A percentile compares a stretch with the other conserved stretches of the same genome.
Conservation (phyloP, 2,888 invertebrate genomes). For the Abscondita cerata region DNA sequence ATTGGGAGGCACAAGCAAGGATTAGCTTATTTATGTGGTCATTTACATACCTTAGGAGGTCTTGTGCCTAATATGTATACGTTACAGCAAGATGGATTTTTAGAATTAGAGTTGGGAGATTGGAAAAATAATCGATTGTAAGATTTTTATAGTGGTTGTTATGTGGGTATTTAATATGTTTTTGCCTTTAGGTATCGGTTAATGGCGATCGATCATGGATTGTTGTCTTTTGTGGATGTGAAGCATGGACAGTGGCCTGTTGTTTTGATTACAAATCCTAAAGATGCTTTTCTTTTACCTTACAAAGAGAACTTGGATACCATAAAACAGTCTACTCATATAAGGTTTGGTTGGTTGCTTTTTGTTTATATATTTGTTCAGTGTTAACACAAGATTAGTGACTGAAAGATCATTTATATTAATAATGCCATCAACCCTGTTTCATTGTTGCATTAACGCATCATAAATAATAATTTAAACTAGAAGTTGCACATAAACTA, state of each 20-base stretch:
- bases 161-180: not conserved
- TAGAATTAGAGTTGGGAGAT: slow-evolving; percentile 90
- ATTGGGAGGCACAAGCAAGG: slow-evolving; percentile 68
- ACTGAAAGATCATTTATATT: too few relatives aligned
- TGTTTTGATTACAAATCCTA: slow-evolving; percentile 89
- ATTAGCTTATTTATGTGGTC: slow-evolving; percentile 86
- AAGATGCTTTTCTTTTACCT: slow-evolving; percentile 79
- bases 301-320: slow-evolving; percentile 74
- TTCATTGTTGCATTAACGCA: too few relatives aligned
- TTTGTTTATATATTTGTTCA: too few relatives aligned
- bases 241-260: slow-evolving; percentile 81
- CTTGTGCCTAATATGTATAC: slow-evolving; percentile 86
- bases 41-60: slow-evolving; percentile 85
- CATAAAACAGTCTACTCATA: slow-evolving; percentile 75
- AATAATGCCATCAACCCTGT: too few relatives aligned
- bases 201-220: slow-evolving; percentile 86
- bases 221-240: slow-evolving; percentile 85
- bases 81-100: slow-evolving; percentile 78
- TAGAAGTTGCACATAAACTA: too few relatives aligned
- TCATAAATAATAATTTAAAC: too few relatives aligned
- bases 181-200: slow-evolving; percentile 69
- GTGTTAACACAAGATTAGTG: too few relatives aligned
- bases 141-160: slow-evolving; percentile 44
- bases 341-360: slow-evolving; percentile 67
- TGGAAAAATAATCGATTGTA: slow-evolving; percentile 91